Base-by-base conservation (phyloP, 2,113 vertebrate species). In the Trichomycterus rosablanca region DNA sequence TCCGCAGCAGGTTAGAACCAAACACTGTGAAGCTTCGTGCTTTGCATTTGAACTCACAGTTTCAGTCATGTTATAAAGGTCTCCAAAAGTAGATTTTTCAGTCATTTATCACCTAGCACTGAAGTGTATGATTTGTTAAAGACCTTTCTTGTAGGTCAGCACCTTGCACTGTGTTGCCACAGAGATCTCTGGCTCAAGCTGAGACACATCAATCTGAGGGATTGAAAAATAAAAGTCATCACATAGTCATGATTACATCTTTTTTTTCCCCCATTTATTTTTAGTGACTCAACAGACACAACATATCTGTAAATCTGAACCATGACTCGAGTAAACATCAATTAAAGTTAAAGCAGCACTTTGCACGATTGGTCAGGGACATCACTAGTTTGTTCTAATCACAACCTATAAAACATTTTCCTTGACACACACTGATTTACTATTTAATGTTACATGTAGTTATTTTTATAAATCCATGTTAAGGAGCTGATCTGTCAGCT, bases 61-160 rank as follows among this genome's bases (percentile, higher is more conserved):
- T 52, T 15, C 9, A 70, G 43, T 15, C 45, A 34, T 26, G 30
- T 40, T 4, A 24, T 37, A 16, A 60, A 35, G 14, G 20, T 28
- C 20, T 64, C 22, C 20, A 20, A 20, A 15, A 19, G 7, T 20
- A 16, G 20, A n/a, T 37, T 55, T 40, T 34, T 32, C 46, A 30
- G 16, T n/a, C 3, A 16, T 57, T 39, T 51, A 11, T 57, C 4
- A 15, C 11, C 2, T 28, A n/a, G 11, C 7, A 15, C 19, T 55
- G 19, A 37, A 7, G 14, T 1, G 30, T 2, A 10, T 2, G 26
- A 59, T 8, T 30, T 68, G 76, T 91, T 83, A 97, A 79, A 98
- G 78, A 2, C 90, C 92, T 80, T 97, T 97, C 72, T 95, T 97
- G 88, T 93, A 95, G 40, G 89, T 83, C 63, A 96, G 81, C 1